Conservation (phyloP, 2,113 vertebrate species). For the Zingel zingel region DNA sequence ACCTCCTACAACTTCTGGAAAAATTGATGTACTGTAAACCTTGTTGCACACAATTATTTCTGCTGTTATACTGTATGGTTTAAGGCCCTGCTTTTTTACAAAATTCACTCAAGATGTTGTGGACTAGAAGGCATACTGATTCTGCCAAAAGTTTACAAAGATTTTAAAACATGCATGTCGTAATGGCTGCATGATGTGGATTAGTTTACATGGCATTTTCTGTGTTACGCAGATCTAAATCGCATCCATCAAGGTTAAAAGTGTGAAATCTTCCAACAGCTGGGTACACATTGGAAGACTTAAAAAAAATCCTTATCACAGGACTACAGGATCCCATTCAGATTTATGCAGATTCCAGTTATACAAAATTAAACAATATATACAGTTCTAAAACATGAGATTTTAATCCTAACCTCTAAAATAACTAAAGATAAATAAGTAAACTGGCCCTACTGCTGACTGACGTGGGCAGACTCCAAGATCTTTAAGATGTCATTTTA, state of each 20-base stretch:
- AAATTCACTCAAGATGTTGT: constrained; percentile 42
- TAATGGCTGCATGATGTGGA: constrained; percentile 80
- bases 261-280: constrained; percentile 52
- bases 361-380: not conserved
- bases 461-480: not conserved
- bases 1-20: constrained; percentile 61
- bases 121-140: constrained; percentile 36
- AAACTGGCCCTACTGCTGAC: not conserved
- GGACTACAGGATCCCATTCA: not conserved
- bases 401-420: not conserved
- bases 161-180: constrained; percentile 80
- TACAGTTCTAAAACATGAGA: constrained; percentile 12
- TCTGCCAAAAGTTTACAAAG: constrained; percentile 73
- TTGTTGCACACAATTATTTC: constrained; percentile 65
- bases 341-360: not conserved
- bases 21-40: constrained; percentile 55
- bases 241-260: constrained; percentile 34
- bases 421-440: not conserved
- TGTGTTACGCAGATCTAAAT: constrained; percentile 53
- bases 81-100: constrained; percentile 61
- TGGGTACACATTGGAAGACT: constrained; percentile 26
- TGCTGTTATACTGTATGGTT: constrained; percentile 60
- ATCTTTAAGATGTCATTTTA: not conserved
- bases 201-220: constrained; percentile 68
- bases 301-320: not conserved